A percentile compares a stretch with the other conserved stretches of the same genome.
phyloP scores from a whole-genome alignment of 2,113 vertebrate species.

The Rhabdornis inornatus region DNA sequence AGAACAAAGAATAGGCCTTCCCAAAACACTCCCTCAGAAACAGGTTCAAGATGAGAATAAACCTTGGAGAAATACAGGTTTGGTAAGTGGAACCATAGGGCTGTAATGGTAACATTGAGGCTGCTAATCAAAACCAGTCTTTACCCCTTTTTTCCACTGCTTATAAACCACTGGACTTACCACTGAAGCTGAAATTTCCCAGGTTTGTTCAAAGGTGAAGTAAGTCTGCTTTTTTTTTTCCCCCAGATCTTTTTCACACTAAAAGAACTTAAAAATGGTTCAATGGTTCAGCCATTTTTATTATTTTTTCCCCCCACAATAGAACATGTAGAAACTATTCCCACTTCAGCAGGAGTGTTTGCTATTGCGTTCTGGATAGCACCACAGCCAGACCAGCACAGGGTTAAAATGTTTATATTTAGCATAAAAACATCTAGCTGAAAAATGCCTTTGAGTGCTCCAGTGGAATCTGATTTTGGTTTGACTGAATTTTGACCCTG shows the following conservation, averaged over 20 bases:
- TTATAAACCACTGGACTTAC: not conserved
- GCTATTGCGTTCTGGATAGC: not conserved
- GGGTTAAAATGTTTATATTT: constrained; percentile 38
- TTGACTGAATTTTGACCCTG: constrained; percentile 39
- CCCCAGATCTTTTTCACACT: not conserved
- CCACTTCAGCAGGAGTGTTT: not conserved
- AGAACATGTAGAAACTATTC: not conserved
- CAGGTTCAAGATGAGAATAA: not conserved
- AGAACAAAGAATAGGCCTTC: not conserved
- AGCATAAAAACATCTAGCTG: not conserved
- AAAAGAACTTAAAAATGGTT: not conserved
- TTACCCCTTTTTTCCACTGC: not conserved
- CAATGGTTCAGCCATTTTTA: not conserved
- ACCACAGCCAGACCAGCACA: not conserved
- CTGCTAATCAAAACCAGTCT: not conserved
- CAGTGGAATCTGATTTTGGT: constrained; percentile 21
- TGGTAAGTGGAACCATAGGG: not conserved
- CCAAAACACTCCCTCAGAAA: not conserved
- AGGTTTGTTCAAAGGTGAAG: not conserved
- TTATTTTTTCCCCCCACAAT: not conserved
- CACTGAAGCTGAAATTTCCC: not conserved
- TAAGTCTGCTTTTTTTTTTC: not conserved
- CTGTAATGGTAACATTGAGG: not conserved
- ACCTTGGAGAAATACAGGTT: not conserved
- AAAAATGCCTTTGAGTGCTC: constrained; percentile 43